Base-by-base conservation (phyloP, 1,140 invertebrate species). In the Brachionus sp. region DNA sequence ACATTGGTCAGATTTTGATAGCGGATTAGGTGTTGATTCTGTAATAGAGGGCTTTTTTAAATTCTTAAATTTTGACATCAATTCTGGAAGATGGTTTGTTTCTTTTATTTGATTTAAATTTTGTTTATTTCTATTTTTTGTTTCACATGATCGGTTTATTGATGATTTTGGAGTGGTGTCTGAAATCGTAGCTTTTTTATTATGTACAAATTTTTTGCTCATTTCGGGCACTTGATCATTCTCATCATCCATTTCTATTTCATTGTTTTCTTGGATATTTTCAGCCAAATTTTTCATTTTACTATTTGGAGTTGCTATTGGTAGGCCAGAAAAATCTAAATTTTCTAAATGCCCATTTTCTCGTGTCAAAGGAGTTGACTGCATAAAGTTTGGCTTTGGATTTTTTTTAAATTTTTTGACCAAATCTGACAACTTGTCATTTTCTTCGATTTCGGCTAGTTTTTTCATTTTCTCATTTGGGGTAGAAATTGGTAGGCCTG, bases 181-280 rank as follows among this genome's bases (percentile, higher is more conserved):
- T 7, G 66, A n/a, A 42, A 39, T 37, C 4, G n/a, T 9, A 13
- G 50, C 3, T 57, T 66, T 66, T 66, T 66, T 66, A 35, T 35
- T 66, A 66, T 66, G 25, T 66, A 35, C 64, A 35, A 66, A 66
- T 5, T 66, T 66, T 66, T 66, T 66, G 64, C 25, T 37, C 64
- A 66, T 33, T 37, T 33, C 64, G 0, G 64, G 64, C n/a, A 66
- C 25, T 16, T n/a, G 64, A n/a, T 66, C 64, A 19, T 66, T 66
- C 29, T 66, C 10, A 33, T 66, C 13, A 37, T 29, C 29, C 29
- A 33, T 16, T 0, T 66, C 64, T 10, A 37, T 33, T 10, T 66
- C 29, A 5, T n/a, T 37, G 10, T 3, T 33, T 29, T 66, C 33
- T 33, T 16, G 23, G 10, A 37, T 37, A 33, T 12, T 37, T 33